phyloP scores from a whole-genome alignment of 1,140 invertebrate genomes.

The Pseudachorutes palmiensis region DNA sequence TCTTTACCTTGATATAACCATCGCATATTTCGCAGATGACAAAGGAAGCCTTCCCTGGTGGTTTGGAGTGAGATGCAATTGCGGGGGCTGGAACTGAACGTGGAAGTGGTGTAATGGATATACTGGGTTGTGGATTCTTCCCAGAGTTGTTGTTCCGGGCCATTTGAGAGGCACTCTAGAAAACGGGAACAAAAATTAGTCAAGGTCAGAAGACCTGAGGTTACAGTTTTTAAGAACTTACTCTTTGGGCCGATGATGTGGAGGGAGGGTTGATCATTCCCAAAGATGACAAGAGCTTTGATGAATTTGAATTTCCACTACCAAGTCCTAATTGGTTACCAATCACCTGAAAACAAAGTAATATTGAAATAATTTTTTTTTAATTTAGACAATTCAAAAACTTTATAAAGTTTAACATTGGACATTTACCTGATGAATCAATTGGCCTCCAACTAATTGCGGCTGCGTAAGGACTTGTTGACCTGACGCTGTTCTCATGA shows the following conservation, averaged over 20 bases:
- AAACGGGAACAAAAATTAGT: background rate
- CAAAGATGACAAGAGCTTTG: background rate
- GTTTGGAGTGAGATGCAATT: constrained; percentile 31
- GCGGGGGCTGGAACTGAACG: constrained; percentile 44
- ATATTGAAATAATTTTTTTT: background rate
- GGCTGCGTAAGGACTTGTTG: constrained; percentile 14
- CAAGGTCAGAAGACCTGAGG: background rate
- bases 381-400: background rate
- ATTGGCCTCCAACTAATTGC: background rate
- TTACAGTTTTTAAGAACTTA: background rate
- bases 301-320: background rate
- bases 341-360: background rate
- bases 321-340: constrained; percentile 1
- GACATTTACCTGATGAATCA: constrained; percentile 4
- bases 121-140: constrained; percentile 58
- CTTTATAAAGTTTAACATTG: background rate
- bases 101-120: constrained; percentile 81
- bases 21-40: constrained; percentile 94
- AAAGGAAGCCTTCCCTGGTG: constrained; percentile 63
- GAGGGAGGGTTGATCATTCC: background rate
- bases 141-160: constrained; percentile 13
- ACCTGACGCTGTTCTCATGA: constrained; percentile 27
- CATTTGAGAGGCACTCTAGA: constrained; percentile 32
- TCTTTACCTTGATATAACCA: constrained; percentile 72
- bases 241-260: constrained; percentile 3